Percentiles rank a stretch among this genome's conserved stretches.
These are phyloP conservation scores for Podotricha telesiphe DNA, from an alignment of 2,888 invertebrate genomes.

Conservation along the genomic window DNA sequence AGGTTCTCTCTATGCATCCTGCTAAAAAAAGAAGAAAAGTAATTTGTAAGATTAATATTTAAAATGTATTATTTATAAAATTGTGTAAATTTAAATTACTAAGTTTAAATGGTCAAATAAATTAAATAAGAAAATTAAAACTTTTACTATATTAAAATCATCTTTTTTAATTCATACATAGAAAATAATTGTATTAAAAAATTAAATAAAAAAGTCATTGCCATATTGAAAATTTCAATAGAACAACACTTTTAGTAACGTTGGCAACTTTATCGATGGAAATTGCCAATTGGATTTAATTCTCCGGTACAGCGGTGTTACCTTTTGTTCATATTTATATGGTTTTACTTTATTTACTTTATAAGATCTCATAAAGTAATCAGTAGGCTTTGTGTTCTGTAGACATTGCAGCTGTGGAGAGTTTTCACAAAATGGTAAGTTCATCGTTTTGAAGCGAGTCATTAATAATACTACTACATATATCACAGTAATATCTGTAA, in stretches of 20 bases:
- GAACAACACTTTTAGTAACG: background rate
- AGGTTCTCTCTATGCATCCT: too few species aligned
- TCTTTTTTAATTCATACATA: background rate
- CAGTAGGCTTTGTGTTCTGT: slow-evolving; percentile 16
- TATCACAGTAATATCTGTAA: background rate
- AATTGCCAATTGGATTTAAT: slow-evolving; percentile 24
- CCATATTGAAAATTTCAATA: background rate
- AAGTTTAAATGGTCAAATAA: too few species aligned
- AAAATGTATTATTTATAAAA: too few species aligned
- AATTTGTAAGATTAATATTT: too few species aligned
- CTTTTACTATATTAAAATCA: too few species aligned
- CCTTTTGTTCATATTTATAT: slow-evolving; percentile 11
- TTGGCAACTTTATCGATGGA: slow-evolving; percentile 32
- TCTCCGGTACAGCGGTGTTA: slow-evolving; percentile 11
- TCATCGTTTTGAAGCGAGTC: background rate
- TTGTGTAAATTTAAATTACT: too few species aligned
- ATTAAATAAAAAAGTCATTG: background rate
- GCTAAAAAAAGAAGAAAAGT: too few species aligned
- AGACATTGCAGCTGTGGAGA: slow-evolving; percentile 47
- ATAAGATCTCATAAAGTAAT: background rate
- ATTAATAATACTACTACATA: background rate
- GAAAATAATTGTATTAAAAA: background rate
- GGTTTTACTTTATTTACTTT: slow-evolving; percentile 21
- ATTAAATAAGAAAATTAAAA: too few species aligned
- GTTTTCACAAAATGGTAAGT: slow-evolving; percentile 53